Base-by-base conservation (phyloP, 2,797 vertebrate genomes). In the Anguilla marmorata region DNA sequence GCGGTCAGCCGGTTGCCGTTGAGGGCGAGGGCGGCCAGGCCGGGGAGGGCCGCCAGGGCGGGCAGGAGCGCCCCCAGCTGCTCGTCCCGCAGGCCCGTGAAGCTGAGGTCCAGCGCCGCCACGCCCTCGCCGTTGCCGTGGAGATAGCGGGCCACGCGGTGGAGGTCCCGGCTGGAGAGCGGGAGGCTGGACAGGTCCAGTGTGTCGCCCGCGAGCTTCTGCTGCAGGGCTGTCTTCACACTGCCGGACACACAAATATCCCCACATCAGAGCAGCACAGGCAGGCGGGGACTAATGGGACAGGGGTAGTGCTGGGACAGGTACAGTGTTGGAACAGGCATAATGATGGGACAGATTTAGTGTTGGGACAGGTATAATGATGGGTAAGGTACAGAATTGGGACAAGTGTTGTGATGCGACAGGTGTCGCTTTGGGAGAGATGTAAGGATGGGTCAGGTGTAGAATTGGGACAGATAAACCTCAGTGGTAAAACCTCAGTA, bases 51-150 rank as follows among this genome's bases (percentile, higher is more conserved):
- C 92, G 96, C 91, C 86, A 98, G 96, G 91, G 92, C 90, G 60
- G 97, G 97, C 93, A 98, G 93, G 90, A 97, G 94, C 88, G 95
- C 93, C 2, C 92, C 93, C 12, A 97, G 89, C 89, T 95, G 93
- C 19, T 97, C 96, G 0, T 99, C 97, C 2, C 94, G 96, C 87
- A 98, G 96, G 92, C 96, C 96, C 0, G 97, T 97, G 95, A 99
- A 98, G 93, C 97, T 98, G 92, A 99, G 95, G 95, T 98, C 98
- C 91, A 99, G 95, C 0, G 96, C 95, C 0, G 94, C 94, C 88
- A 99, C 96, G 1, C 80, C 92, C 0, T 95, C 94, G 0, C 96
- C 94, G 0, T 95, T 94, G 93, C 93, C 95, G 93, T 97, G 96
- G 88, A 99, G 95, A 94, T 97, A 97, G 89, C 93, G 94, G 0